Evolutionary conservation across 2,888 invertebrate genomes (phyloP).

Genomic region (Cheilosia grossa): DNA sequence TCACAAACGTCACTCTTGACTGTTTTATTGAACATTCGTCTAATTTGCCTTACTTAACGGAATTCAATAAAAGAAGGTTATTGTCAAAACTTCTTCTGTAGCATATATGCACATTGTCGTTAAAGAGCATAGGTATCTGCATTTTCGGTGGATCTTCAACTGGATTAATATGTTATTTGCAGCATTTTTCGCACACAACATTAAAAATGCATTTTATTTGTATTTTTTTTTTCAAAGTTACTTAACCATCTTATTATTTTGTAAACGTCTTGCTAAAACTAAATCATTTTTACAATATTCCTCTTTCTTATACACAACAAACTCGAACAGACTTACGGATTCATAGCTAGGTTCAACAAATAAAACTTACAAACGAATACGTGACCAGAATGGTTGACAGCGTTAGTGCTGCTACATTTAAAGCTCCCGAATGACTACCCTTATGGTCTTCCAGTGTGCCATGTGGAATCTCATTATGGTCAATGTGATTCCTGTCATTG

Average conservation of each 20-base stretch:
- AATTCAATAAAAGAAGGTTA: too few relatives aligned
- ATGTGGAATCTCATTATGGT: constrained; percentile 83
- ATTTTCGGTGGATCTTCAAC: too few relatives aligned
- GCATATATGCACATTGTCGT: too few relatives aligned
- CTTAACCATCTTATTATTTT: constrained; percentile 37
- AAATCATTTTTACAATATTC: constrained; percentile 63
- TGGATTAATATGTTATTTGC: too few relatives aligned
- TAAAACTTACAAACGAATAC: constrained; percentile 68
- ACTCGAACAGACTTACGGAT: constrained; percentile 58
- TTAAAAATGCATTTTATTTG: background rate
- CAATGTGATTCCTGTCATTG: constrained; percentile 67
- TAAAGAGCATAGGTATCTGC: too few relatives aligned
- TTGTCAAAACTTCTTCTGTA: too few relatives aligned
- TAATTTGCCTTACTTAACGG: too few relatives aligned
- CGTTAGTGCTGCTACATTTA: constrained; percentile 54
- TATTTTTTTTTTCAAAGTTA: constrained; percentile 15
- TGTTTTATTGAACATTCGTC: too few relatives aligned
- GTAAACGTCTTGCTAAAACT: constrained; percentile 58
- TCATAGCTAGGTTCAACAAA: constrained; percentile 59
- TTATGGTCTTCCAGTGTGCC: constrained; percentile 79
- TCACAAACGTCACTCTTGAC: too few relatives aligned
- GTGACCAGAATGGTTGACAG: constrained; percentile 70
- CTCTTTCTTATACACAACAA: constrained; percentile 41
- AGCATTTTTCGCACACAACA: background rate
- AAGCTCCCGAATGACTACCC: constrained; percentile 74